A percentile compares a stretch with the other conserved stretches of the same genome.
These are phyloP conservation scores for Poecilia velifera DNA, from an alignment of 2,797 vertebrate genomes.

Conservation along the genomic window DNA sequence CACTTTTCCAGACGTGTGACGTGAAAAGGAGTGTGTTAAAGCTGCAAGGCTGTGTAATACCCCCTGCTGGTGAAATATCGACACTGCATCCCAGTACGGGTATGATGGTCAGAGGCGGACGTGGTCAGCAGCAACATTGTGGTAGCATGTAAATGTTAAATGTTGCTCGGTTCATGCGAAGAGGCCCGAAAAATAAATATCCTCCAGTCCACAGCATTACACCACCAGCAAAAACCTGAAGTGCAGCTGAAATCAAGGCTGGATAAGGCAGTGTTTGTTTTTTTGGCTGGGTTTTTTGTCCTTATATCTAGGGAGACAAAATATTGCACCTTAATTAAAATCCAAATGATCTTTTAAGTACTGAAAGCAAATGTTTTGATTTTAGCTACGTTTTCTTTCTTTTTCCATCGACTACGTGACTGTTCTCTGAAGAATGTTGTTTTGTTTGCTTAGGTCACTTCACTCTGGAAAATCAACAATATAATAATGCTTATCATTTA, in stretches of 20 bases:
- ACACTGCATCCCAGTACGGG: slow-evolving; percentile 29
- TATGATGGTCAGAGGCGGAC: not conserved
- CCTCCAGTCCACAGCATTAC: not conserved
- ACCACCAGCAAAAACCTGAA: not conserved
- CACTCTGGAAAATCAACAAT: not conserved
- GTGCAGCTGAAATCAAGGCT: not conserved
- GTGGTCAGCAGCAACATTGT: not conserved
- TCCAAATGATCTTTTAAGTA: not conserved
- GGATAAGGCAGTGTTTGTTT: not conserved
- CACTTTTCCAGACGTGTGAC: not conserved
- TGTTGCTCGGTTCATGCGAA: not conserved
- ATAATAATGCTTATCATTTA: not conserved
- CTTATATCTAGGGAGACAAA: not conserved
- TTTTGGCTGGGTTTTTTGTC: too few species aligned
- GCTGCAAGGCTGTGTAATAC: slow-evolving; percentile 29
- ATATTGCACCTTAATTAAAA: not conserved
- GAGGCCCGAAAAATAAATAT: not conserved
- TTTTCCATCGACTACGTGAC: not conserved
- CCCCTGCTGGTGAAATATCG: slow-evolving; percentile 54
- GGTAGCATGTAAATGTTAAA: not conserved
- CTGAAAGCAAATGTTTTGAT: not conserved
- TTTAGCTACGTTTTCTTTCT: too few species aligned
- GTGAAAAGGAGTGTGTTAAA: slow-evolving; percentile 29
- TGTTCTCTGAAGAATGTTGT: not conserved
- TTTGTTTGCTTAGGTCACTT: not conserved